A percentile compares a stretch with the other conserved stretches of the same genome.
Conservation (phyloP, 2,113 vertebrate genomes). For the Odocoileus hemionus region DNA sequence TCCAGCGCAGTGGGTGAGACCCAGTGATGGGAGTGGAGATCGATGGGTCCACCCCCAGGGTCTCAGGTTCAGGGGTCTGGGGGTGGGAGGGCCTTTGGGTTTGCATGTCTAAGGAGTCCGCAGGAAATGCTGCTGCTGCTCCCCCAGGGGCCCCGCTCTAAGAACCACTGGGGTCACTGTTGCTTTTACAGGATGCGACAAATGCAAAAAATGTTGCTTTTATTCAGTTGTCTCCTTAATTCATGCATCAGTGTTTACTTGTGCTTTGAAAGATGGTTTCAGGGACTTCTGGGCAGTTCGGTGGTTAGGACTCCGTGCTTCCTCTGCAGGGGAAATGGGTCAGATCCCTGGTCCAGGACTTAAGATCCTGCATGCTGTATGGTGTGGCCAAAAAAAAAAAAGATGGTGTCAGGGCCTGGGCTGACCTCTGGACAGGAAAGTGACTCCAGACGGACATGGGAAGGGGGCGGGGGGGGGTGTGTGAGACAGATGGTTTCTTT, state of each 20-base stretch:
- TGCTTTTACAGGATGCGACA: background rate
- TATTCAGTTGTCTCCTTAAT: background rate
- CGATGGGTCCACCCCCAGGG: too few species aligned
- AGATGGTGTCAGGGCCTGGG: background rate
- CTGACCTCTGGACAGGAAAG: background rate
- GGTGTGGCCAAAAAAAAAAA: background rate
- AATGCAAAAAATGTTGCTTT: background rate
- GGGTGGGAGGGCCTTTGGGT: background rate
- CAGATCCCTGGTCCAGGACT: background rate
- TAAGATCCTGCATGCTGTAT: background rate
- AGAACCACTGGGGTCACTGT: fast-evolving
- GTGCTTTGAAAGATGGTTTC: background rate
- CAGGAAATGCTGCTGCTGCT: background rate
- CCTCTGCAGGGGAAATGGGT: background rate
- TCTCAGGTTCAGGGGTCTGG: background rate
- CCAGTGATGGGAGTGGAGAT: background rate
- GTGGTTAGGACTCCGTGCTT: background rate
- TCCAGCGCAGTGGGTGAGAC: background rate
- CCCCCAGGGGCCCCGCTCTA: too few species aligned
- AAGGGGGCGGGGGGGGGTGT: fast-evolving
- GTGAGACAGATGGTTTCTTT: background rate
- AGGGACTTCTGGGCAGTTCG: background rate
- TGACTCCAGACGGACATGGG: background rate
- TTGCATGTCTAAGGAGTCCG: background rate
- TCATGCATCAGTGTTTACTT: too few species aligned